Percentiles rank a stretch among this genome's conserved stretches.
These are phyloP conservation scores for Aphodius sticticus DNA, from an alignment of 2,888 invertebrate species.

Conservation along the genomic window DNA sequence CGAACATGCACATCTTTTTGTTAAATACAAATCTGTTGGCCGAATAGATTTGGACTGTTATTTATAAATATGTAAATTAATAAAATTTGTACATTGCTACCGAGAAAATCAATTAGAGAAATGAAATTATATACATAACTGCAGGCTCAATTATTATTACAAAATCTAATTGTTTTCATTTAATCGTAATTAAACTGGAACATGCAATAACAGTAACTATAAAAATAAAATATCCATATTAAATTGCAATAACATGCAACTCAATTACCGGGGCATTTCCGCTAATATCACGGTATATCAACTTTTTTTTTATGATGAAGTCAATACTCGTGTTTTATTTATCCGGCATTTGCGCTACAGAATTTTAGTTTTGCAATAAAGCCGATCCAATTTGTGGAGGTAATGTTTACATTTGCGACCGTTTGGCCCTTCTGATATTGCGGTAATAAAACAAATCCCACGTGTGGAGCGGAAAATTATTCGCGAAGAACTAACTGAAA, in stretches of 20 bases:
- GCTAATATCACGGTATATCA: not conserved
- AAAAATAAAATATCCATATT: not conserved
- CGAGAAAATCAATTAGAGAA: no score
- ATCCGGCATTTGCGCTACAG: not conserved
- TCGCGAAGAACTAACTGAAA: constrained; percentile 4
- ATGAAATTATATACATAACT: no score
- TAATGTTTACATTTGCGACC: not conserved
- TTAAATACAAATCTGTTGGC: no score
- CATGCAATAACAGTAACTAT: not conserved
- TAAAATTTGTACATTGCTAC: no score
- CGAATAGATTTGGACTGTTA: no score
- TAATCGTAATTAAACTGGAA: not conserved
- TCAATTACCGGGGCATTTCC: not conserved
- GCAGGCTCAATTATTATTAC: not conserved
- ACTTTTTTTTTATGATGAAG: not conserved
- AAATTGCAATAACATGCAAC: not conserved
- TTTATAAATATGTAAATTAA: no score
- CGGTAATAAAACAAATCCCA: not conserved
- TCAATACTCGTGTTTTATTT: not conserved
- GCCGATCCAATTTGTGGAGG: not conserved
- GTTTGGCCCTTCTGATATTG: not conserved
- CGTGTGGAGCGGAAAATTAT: not conserved
- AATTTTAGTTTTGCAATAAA: constrained; percentile 4
- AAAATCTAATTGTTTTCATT: not conserved
- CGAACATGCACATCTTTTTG: no score